Percentiles rank a stretch among this genome's conserved stretches.
Evolutionary conservation across 2,797 vertebrate genomes (phyloP).

Genomic region (Enteromius treurensis): DNA sequence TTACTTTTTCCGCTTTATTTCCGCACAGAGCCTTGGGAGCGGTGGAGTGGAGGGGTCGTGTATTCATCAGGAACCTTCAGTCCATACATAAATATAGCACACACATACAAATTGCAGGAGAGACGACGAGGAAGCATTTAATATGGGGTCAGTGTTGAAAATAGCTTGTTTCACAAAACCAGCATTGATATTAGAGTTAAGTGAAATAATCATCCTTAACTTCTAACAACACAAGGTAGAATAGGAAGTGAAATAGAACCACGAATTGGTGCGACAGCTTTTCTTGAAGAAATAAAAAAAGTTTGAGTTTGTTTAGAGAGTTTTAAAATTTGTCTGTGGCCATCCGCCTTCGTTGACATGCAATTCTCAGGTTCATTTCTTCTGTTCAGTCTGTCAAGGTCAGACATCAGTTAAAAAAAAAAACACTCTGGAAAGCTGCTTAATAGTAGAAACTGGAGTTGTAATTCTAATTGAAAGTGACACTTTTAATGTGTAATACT

Average conservation of each 20-base stretch:
- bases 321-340: neutral
- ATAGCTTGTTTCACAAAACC: constrained; percentile 24
- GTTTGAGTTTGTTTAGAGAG: neutral
- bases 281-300: neutral
- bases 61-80: constrained; percentile 56
- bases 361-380: neutral
- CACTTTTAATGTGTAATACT: neutral
- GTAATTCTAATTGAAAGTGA: neutral
- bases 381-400: neutral
- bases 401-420: neutral
- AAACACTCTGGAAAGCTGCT: neutral
- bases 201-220: neutral
- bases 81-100: constrained; percentile 53
- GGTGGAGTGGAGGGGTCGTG: constrained; percentile 45
- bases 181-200: neutral
- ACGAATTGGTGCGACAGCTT: neutral
- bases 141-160: constrained; percentile 13
- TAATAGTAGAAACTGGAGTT: neutral
- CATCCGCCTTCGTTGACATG: neutral
- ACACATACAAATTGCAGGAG: constrained; percentile 12
- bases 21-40: constrained; percentile 34
- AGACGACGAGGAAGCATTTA: constrained; percentile 25
- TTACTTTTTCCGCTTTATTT: constrained; percentile 54
- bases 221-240: neutral
- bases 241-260: neutral